phyloP scores from a whole-genome alignment of 2,113 vertebrate genomes.

The Channa maculata region DNA sequence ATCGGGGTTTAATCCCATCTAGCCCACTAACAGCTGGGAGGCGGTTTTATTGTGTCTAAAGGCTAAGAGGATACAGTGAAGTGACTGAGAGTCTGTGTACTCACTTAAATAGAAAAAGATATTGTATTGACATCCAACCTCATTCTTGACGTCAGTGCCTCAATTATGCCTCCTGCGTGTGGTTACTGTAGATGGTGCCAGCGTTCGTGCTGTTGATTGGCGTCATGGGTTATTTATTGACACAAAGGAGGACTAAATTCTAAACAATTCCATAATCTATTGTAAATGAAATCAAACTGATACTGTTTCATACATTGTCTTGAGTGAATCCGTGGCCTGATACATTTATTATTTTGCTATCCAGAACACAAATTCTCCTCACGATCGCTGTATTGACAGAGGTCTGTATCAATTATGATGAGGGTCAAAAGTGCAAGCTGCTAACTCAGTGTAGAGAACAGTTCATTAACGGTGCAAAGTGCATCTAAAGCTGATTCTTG shows the following conservation, averaged over 20 bases:
- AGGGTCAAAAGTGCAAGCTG: slow-evolving; percentile 41
- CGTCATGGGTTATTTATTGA: slow-evolving; percentile 1
- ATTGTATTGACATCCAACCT: neutral
- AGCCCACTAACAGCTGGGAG: slow-evolving; percentile 47
- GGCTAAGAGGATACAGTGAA: slow-evolving; percentile 19
- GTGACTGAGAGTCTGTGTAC: neutral
- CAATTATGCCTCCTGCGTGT: neutral
- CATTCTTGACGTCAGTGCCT: slow-evolving; percentile 7
- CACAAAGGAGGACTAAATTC: neutral
- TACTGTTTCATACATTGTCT: no score
- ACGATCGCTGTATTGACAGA: slow-evolving; percentile 34
- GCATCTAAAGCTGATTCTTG: no score
- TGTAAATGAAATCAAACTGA: no score
- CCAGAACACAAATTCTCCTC: slow-evolving; percentile 19
- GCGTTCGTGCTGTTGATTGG: neutral
- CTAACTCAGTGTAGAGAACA: slow-evolving; percentile 30
- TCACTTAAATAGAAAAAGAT: slow-evolving; percentile 3
- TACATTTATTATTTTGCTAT: slow-evolving; percentile 1
- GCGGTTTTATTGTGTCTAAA: slow-evolving; percentile 24
- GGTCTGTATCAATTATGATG: slow-evolving; percentile 48
- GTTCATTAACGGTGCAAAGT: slow-evolving; percentile 71
- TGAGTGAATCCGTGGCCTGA: neutral
- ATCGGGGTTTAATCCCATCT: slow-evolving; percentile 63
- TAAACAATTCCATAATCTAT: no score
- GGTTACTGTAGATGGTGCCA: neutral